Conservation (phyloP, 2,888 invertebrate genomes). For the Heliconius cydno region DNA sequence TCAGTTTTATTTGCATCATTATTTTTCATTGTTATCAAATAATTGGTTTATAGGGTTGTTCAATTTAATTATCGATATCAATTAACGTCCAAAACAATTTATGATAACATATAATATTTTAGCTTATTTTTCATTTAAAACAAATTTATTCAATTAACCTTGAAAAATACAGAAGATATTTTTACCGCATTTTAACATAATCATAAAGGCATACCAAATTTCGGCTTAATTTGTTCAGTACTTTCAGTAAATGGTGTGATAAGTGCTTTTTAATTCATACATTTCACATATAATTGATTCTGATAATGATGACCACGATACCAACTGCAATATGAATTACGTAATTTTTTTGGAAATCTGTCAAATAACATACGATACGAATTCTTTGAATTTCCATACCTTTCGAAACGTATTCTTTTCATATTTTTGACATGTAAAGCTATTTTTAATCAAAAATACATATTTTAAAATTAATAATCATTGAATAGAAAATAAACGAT, state of each 20-base stretch:
- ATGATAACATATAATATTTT: conserved; percentile 4
- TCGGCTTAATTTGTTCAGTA: background rate
- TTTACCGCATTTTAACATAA: background rate
- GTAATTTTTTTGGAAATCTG: background rate
- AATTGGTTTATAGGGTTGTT: conserved; percentile 8
- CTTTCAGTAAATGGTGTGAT: background rate
- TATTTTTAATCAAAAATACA: background rate
- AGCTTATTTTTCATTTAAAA: conserved; percentile 9
- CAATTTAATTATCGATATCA: conserved; percentile 3
- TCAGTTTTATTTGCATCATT: background rate
- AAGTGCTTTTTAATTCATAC: background rate
- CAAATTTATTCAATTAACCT: background rate
- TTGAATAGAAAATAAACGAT: background rate
- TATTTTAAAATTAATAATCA: background rate
- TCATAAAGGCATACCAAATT: background rate
- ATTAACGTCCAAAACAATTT: background rate
- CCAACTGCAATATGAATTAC: too few relatives aligned
- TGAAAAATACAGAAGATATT: background rate
- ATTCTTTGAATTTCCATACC: background rate
- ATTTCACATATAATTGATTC: background rate
- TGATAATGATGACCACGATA: too few relatives aligned
- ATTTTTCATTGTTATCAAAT: conserved; percentile 14
- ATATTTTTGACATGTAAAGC: background rate
- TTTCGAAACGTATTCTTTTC: background rate
- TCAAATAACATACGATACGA: background rate